Evolutionary conservation across 2,113 vertebrate genomes (phyloP).

Genomic region (Aspidoscelis tigris): DNA sequence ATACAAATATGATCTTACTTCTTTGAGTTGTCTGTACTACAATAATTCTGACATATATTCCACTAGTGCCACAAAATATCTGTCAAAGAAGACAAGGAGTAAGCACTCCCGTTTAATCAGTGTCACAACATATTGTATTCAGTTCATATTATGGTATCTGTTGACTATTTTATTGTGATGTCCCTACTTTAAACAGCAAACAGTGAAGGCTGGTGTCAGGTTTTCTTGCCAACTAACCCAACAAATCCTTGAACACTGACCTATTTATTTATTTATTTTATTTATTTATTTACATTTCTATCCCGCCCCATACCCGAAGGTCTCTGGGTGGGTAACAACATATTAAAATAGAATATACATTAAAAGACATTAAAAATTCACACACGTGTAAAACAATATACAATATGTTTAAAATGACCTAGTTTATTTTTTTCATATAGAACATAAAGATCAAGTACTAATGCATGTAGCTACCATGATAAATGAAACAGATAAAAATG

Average conservation of each 20-base stretch:
- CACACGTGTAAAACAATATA: no score
- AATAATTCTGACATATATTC: background rate
- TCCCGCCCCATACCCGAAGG: no score
- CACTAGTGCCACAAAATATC: background rate
- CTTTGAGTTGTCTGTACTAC: background rate
- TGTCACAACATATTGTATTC: background rate
- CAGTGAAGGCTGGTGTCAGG: no score
- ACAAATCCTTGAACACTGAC: background rate
- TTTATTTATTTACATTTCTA: no score
- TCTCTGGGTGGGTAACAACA: no score
- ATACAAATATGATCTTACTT: no score
- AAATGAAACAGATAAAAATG: background rate
- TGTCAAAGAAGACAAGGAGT: background rate
- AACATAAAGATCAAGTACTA: background rate
- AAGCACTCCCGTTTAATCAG: background rate
- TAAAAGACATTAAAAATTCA: no score
- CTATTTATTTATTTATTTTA: no score
- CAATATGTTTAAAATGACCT: background rate
- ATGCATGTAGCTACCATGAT: no score
- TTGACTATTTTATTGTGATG: background rate
- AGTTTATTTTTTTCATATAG: background rate
- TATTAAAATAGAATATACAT: no score
- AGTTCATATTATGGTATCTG: background rate
- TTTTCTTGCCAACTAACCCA: background rate
- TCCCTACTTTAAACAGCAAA: background rate